phyloP scores from a whole-genome alignment of 2,797 vertebrate species.

The Bufotes viridis region DNA sequence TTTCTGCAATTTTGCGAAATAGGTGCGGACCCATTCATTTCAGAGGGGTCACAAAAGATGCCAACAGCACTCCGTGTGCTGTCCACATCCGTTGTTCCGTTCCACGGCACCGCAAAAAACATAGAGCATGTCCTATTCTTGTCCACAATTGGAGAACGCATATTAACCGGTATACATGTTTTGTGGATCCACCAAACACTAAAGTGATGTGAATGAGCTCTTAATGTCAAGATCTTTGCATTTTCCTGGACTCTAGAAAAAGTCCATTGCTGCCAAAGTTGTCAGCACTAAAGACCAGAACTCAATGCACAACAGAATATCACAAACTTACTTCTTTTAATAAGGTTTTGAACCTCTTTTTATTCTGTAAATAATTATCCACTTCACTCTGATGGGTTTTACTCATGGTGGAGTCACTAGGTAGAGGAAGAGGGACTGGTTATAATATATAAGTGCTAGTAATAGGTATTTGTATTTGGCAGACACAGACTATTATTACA shows the following conservation, averaged over 20 bases:
- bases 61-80: too few relatives aligned
- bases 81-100: too few relatives aligned
- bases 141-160: too few relatives aligned
- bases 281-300: not conserved
- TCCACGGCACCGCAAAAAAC: too few relatives aligned
- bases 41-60: too few relatives aligned
- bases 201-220: not conserved
- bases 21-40: too few relatives aligned
- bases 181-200: too few relatives aligned
- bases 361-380: not conserved
- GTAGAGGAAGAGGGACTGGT: not conserved
- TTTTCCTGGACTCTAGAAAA: not conserved
- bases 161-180: too few relatives aligned
- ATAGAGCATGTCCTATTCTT: too few relatives aligned
- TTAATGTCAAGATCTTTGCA: not conserved
- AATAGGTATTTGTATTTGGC: slow-evolving; percentile 14
- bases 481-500: not conserved
- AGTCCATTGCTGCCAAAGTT: not conserved
- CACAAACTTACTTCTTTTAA: not conserved
- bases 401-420: not conserved
- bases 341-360: not conserved
- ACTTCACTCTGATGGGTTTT: not conserved
- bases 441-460: not conserved
- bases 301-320: not conserved
- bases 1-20: too few relatives aligned